Base-by-base conservation (phyloP, 2,113 vertebrate genomes). In the Silurus meridionalis region DNA sequence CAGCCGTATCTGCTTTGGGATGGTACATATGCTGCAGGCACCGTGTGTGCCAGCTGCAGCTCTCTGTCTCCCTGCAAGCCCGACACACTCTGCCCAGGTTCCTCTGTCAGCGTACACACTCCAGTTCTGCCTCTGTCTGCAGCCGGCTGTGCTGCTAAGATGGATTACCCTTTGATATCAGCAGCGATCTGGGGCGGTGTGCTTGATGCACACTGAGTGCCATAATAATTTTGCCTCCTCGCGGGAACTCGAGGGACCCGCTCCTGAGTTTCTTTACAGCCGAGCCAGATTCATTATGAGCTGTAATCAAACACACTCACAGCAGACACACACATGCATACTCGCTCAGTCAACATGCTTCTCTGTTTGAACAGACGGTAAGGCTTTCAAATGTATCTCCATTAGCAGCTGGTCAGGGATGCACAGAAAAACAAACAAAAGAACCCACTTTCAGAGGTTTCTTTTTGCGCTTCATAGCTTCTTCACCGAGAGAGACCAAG, bases 131-230 rank as follows among this genome's bases (percentile, higher is more conserved):
- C 89, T 85, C 81, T 86, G 85, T 87, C 87, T 82, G 77, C 80
- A 61, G 78, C 86, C 87, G 85, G 89, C 90, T 91, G 89, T 91
- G 89, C 80, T 50, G 82, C 86, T 87, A 87, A 88, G 89, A 91
- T 90, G 89, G 89, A 91, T 89, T 89, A 88, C 84, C 84, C 87
- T 91, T 90, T 90, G 87, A 89, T 90, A 82, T 86, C 84, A 60
- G 87, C 86, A 84, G 64, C 66, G 58, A 88, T 85, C 72, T 83
- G 71, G 14, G 79, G 79, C 58, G 84, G 87, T 84, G 84, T 61
- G 83, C 81, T 84, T 80, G 86, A 84, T 84, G 86, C 86, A 77
- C 61, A 55, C 61, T 86, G 87, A 84, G 69, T 86, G 86, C 71
- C 71, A 82, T 90, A 86, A 90, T 88, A 87, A 86, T 86, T 88